Percentiles rank a stretch among this genome's conserved stretches.
Evolutionary conservation across 2,797 vertebrate species (phyloP).

Genomic region (Danio kyathit): DNA sequence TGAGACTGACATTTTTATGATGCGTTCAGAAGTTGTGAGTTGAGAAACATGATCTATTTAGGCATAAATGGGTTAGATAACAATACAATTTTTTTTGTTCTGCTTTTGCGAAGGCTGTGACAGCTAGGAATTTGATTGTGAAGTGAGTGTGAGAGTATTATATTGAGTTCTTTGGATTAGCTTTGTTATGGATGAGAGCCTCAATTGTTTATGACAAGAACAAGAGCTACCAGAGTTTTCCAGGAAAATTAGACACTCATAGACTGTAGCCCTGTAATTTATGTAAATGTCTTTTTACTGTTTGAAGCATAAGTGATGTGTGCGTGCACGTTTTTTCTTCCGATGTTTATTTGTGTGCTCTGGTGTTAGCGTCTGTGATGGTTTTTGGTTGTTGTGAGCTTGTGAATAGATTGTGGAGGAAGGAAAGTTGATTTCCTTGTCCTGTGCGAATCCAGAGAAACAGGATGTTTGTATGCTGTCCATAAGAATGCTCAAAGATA

Average conservation of each 20-base stretch:
- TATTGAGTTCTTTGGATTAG: conserved; percentile 24
- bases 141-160: conserved; percentile 28
- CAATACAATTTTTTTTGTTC: conserved; percentile 19
- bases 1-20: conserved; percentile 1
- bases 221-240: neutral
- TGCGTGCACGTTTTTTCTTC: conserved; percentile 9
- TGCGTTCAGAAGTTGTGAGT: conserved; percentile 4
- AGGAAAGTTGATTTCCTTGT: conserved; percentile 76
- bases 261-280: conserved; percentile 41
- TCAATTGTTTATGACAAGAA: conserved; percentile 26
- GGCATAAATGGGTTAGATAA: conserved; percentile 23
- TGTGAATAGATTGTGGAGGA: conserved; percentile 66
- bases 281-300: conserved; percentile 11
- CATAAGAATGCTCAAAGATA: conserved; percentile 52
- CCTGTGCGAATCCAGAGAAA: conserved; percentile 71
- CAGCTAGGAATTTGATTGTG: conserved; percentile 33
- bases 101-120: conserved; percentile 19
- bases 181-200: conserved; percentile 30
- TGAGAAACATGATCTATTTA: neutral
- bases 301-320: neutral
- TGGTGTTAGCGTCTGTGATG: conserved; percentile 44
- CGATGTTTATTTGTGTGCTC: neutral
- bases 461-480: conserved; percentile 76
- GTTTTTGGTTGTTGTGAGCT: conserved; percentile 24
- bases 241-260: conserved; percentile 27